Evolutionary conservation across 2,797 vertebrate species (phyloP), one percentile per base, ranked within the genome.

Genomic region (Eupleurogrammus muticus): DNA sequence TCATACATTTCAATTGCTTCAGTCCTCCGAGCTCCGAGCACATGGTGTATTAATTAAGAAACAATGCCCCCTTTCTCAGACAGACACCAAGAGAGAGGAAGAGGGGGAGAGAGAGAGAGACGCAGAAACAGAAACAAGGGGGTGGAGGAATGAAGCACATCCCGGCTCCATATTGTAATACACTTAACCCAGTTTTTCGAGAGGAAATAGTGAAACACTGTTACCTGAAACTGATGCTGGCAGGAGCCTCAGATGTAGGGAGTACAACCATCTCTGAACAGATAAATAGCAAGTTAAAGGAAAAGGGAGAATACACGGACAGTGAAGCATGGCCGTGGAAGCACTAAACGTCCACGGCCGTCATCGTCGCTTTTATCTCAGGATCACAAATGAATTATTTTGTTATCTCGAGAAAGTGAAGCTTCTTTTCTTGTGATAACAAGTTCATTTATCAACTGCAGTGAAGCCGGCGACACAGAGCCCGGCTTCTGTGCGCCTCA

Each of bases 21-120:
- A 40, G 34, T 67, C 35, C 4, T 40, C 34, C 46, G 47, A 40
- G 46, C 42, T 71, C 66, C 72, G 54, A 76, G 70, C 73, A 84
- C 83, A 88, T 61, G 58, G 68, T 64, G 75, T 70, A 77, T 74
- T 88, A 73, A 87, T 90, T 80, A 86, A 55, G 60, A 77, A 85
- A 90, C 82, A 89, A 87, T 87, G 73, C 61, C 59, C 21, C 69
- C 75, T 74, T 88, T 87, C 75, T 83, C 57, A 67, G 50, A 78
- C 20, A 80, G 44, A 83, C 38, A 58, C 35, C 65, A 36, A 58
- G 23, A 65, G 46, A 42, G 42, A 57, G 46, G n/a, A 55, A 63
- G 44, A 42, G 24, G 6, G 24, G 59, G 49, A 69, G 16, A 52
- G 17, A 54, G 34, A 21, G 21, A 59, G 21, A 20, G n/a, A n/a